Evolutionary conservation across 2,113 vertebrate species (phyloP), one percentile per base, ranked within the genome.

Genomic region (Chlorocebus sabaeus): DNA sequence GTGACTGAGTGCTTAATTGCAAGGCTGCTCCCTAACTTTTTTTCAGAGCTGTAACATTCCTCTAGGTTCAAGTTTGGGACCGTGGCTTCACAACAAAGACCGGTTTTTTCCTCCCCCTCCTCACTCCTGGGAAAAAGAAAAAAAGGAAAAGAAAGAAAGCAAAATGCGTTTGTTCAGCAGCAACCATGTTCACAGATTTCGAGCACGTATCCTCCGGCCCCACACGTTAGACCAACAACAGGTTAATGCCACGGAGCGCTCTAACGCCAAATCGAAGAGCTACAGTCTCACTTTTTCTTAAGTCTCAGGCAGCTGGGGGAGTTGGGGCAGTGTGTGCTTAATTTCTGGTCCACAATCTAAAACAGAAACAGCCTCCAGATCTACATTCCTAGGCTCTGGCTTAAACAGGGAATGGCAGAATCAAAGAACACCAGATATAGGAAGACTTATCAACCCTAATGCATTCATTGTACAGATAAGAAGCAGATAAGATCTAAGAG

Each of bases 1-100:
- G 45, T 92, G 97, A 98, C 95, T 97, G 94, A 13, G 90, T 64
- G 93, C 95, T 40, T 85, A 97, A 98, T 48, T 95, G 86, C 94
- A 40, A 13, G 90, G 55, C 98, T 97, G 96, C 93, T 88, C 88
- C 57, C 16, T 92, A 79, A 89, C 89, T 95, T 45, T 96, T 96
- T 95, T 83, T 89, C 38, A 83, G 95, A 89, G 23, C 6, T 97
- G 84, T 86, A 89, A 61, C 83, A 86, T 90, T 88, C 82, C 80
- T 96, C 76, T 96, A 90, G 6, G 87, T 98, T 96, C 61, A 89
- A 93, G 32, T 97, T 95, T 82, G 94, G 18, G 61, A 48, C 95
- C 86, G 22, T 30, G 22, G 86, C 93, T 97, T 97, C 95, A 16
- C 55, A 89, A 93, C 83, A 96, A 96, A 98, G 82, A 73, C 80